phyloP scores from a whole-genome alignment of 1,140 invertebrate species.

The Ceratosolen fusciceps region DNA sequence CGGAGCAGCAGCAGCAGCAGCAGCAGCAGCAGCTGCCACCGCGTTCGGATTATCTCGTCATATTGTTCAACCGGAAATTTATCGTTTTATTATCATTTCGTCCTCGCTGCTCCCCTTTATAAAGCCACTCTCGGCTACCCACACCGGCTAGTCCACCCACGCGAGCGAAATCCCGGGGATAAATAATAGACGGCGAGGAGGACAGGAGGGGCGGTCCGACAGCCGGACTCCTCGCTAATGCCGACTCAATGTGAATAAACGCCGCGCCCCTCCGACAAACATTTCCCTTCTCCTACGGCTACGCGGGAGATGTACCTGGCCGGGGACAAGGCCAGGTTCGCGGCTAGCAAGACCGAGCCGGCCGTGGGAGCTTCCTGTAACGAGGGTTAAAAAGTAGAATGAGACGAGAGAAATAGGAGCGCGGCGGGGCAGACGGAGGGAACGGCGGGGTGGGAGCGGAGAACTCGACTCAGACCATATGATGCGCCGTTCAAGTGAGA shows the following conservation, averaged over 20 bases:
- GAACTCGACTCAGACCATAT: neutral
- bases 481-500: neutral
- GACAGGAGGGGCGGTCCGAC: neutral
- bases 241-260: neutral
- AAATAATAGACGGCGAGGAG: too few relatives aligned
- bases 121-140: neutral
- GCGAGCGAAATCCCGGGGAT: neutral
- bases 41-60: conserved; percentile 36
- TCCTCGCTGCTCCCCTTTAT: neutral
- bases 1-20: too few relatives aligned
- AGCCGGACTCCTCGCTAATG: neutral
- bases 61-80: conserved; percentile 36
- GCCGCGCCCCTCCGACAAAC: neutral
- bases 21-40: neutral
- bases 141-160: conserved; percentile 3
- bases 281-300: neutral
- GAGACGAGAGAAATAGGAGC: neutral
- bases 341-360: neutral
- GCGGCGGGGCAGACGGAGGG: neutral
- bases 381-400: neutral
- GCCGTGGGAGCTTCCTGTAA: neutral
- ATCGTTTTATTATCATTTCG: conserved; percentile 39
- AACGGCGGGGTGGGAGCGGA: neutral
- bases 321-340: neutral
- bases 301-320: neutral